Percentiles rank a stretch among this genome's conserved stretches.
Evolutionary conservation across 2,888 invertebrate genomes (phyloP).

Genomic region (Heterodera filipjevi): DNA sequence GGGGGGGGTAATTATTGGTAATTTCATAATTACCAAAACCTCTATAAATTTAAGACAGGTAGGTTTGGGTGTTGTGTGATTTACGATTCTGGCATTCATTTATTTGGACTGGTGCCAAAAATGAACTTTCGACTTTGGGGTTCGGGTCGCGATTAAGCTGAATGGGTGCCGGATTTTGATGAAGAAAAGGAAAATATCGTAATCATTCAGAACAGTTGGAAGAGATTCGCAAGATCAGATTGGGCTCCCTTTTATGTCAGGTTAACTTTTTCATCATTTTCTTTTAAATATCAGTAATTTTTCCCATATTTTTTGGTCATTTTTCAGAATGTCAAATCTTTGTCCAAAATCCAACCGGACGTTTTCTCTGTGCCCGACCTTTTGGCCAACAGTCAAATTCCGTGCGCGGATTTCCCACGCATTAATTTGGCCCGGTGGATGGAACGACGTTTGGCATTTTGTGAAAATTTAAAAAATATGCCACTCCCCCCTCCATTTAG

Average conservation of each 20-base stretch:
- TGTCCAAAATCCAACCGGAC: slow-evolving; percentile 83
- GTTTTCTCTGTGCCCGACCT: slow-evolving; percentile 81
- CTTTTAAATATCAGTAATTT: too few species aligned
- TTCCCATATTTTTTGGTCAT: too few species aligned
- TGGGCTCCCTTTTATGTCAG: slow-evolving; percentile 84
- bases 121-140: too few species aligned
- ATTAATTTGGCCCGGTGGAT: slow-evolving; percentile 61
- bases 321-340: slow-evolving; percentile 48
- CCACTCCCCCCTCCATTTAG: slow-evolving; percentile 39
- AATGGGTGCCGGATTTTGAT: too few species aligned
- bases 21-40: too few species aligned
- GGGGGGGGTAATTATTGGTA: neutral
- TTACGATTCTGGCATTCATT: too few species aligned
- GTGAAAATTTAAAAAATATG: slow-evolving; percentile 45
- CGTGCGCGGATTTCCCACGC: slow-evolving; percentile 60
- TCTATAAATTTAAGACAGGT: too few species aligned
- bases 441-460: slow-evolving; percentile 54
- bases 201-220: slow-evolving; percentile 74
- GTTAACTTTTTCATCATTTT: slow-evolving; percentile 68
- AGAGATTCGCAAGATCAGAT: slow-evolving; percentile 81
- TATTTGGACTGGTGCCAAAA: too few species aligned
- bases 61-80: too few species aligned
- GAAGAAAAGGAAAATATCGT: too few species aligned
- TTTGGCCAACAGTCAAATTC: slow-evolving; percentile 62
- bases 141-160: too few species aligned